These are phyloP conservation scores for Notothenia coriiceps DNA, from an alignment of 2,113 vertebrate genomes.

Conservation along the genomic window DNA sequence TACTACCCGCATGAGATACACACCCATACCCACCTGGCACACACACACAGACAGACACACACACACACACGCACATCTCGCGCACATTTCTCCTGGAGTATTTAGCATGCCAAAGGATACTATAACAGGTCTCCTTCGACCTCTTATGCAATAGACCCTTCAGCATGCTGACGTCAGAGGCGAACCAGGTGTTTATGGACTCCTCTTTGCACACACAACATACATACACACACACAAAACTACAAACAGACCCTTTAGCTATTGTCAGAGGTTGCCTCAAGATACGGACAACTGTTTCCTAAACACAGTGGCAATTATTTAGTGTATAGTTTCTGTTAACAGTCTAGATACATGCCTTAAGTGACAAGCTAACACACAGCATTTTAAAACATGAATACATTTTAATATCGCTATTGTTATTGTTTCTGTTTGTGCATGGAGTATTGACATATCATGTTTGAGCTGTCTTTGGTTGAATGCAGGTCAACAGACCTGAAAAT, in stretches of 20 bases:
- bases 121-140: slow-evolving; percentile 14
- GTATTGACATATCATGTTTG: too few relatives aligned
- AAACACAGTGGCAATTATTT: neutral
- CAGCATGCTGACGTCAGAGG: slow-evolving; percentile 30
- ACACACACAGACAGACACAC: slow-evolving; percentile 22
- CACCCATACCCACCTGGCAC: slow-evolving; percentile 21
- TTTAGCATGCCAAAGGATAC: slow-evolving; percentile 19
- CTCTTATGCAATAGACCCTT: slow-evolving; percentile 37
- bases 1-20: slow-evolving; percentile 29
- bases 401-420: too few relatives aligned
- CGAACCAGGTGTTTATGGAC: slow-evolving; percentile 43
- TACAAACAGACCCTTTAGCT: neutral
- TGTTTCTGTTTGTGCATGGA: too few relatives aligned
- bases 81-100: slow-evolving; percentile 23
- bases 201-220: neutral
- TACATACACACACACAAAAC: neutral
- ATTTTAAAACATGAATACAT: too few relatives aligned
- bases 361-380: neutral
- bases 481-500: too few relatives aligned
- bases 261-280: neutral
- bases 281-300: neutral
- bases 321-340: neutral
- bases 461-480: too few relatives aligned
- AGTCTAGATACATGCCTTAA: neutral
- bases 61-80: slow-evolving; percentile 19